Evolutionary conservation across 1,140 invertebrate genomes (phyloP).

Genomic region (Pinna nobilis): DNA sequence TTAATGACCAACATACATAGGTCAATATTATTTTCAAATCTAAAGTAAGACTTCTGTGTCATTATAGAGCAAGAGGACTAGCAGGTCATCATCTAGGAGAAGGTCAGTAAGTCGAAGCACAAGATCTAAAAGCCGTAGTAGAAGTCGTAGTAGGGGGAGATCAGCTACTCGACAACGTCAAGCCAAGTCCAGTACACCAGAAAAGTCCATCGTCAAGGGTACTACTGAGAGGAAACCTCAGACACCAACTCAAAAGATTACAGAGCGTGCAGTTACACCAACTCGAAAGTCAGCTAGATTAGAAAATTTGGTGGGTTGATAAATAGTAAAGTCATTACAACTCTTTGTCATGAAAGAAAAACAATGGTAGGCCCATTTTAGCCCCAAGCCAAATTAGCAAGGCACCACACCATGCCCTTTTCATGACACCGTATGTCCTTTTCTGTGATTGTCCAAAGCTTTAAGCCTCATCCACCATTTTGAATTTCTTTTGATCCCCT

Average conservation of each 20-base stretch:
- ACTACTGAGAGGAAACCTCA: constrained; percentile 24
- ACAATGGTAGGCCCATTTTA: neutral
- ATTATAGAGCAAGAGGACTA: constrained; percentile 26
- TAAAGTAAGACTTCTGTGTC: neutral
- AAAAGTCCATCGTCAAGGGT: constrained; percentile 18
- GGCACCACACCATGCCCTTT: too few species aligned
- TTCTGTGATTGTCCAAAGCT: too few species aligned
- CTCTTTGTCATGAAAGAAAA: neutral
- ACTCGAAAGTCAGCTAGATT: constrained; percentile 59
- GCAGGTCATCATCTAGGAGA: constrained; percentile 36
- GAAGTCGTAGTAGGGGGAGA: constrained; percentile 45
- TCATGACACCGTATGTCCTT: too few species aligned
- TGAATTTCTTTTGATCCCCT: too few species aligned
- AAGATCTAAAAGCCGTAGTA: constrained; percentile 47
- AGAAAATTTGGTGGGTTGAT: constrained; percentile 32
- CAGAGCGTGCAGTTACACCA: constrained; percentile 53
- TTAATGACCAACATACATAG: neutral
- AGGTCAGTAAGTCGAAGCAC: constrained; percentile 44
- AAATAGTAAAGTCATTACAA: neutral
- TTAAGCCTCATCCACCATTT: too few species aligned
- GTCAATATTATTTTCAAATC: neutral
- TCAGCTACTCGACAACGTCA: constrained; percentile 26
- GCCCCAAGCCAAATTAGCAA: too few species aligned
- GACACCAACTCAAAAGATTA: constrained; percentile 42
- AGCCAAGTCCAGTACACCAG: constrained; percentile 28